phyloP scores from a whole-genome alignment of 2,797 vertebrate genomes.

The Rhyacichthys aspro region DNA sequence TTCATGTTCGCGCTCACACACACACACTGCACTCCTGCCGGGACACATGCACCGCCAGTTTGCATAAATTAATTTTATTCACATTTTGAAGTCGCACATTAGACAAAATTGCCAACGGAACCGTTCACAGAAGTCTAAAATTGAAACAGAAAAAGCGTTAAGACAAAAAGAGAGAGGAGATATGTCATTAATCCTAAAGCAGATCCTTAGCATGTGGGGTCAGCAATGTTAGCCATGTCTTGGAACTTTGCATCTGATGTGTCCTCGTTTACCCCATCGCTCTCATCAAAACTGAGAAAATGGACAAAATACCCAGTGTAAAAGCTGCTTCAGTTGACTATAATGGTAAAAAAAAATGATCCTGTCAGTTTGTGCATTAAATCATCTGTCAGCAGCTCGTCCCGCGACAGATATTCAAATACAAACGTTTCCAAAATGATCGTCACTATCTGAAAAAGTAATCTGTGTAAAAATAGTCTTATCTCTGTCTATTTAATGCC shows the following conservation, averaged over 20 bases:
- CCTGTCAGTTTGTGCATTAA: slow-evolving; percentile 7
- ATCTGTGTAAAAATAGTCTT: slow-evolving; percentile 6
- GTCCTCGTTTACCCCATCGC: not conserved
- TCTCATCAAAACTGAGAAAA: not conserved
- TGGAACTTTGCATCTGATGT: too few species aligned
- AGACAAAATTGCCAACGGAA: slow-evolving; percentile 36
- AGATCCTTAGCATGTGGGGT: too few species aligned
- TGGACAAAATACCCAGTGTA: not conserved
- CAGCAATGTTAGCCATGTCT: too few species aligned
- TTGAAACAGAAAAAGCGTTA: not conserved
- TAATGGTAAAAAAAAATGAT: slow-evolving; percentile 14
- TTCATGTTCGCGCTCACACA: slow-evolving; percentile 11
- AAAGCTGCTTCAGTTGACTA: not conserved
- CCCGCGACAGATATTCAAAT: not conserved
- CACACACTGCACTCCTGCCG: slow-evolving; percentile 15
- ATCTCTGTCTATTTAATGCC: not conserved
- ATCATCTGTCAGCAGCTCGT: slow-evolving; percentile 9
- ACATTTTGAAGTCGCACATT: slow-evolving; percentile 40
- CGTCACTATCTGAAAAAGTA: slow-evolving; percentile 19
- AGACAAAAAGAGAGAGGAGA: not conserved
- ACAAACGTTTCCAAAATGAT: slow-evolving; percentile 21
- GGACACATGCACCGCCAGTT: slow-evolving; percentile 17
- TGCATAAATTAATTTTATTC: slow-evolving; percentile 36
- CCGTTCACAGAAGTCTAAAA: slow-evolving; percentile 10
- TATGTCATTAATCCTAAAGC: not conserved